phyloP scores from a whole-genome alignment of 2,888 invertebrate genomes.

The Eueremaeus valkanovi region DNA sequence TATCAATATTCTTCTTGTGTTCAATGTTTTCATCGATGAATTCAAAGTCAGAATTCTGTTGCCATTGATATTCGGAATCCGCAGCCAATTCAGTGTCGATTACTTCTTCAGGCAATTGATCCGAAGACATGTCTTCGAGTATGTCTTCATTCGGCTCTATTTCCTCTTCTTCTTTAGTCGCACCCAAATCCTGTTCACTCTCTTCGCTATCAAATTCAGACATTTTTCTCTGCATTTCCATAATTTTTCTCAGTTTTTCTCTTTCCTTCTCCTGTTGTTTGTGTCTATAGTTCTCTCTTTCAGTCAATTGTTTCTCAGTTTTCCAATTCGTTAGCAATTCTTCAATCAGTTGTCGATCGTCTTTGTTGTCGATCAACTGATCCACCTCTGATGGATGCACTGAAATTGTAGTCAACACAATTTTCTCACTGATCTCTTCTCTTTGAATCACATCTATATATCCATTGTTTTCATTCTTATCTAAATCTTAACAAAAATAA shows the following conservation, averaged over 20 bases:
- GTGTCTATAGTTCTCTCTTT: neutral
- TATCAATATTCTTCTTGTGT: neutral
- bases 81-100: too few species aligned
- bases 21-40: neutral
- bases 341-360: neutral
- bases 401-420: neutral
- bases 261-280: constrained; percentile 31
- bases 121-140: too few species aligned
- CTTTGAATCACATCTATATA: neutral
- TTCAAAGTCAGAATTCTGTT: neutral
- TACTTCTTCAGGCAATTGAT: too few species aligned
- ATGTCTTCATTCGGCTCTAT: neutral
- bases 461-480: neutral
- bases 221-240: constrained; percentile 35
- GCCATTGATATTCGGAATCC: too few species aligned
- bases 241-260: constrained; percentile 21
- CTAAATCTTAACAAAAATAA: neutral
- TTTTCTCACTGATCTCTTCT: neutral
- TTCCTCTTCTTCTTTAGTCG: neutral
- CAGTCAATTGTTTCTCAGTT: constrained; percentile 19
- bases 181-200: constrained; percentile 1
- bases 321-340: constrained; percentile 25
- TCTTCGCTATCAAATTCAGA: constrained; percentile 25
- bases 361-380: neutral
- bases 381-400: neutral